Evolutionary conservation across 2,113 vertebrate genomes (phyloP).

Genomic region (Rhizomys pruinosus): DNA sequence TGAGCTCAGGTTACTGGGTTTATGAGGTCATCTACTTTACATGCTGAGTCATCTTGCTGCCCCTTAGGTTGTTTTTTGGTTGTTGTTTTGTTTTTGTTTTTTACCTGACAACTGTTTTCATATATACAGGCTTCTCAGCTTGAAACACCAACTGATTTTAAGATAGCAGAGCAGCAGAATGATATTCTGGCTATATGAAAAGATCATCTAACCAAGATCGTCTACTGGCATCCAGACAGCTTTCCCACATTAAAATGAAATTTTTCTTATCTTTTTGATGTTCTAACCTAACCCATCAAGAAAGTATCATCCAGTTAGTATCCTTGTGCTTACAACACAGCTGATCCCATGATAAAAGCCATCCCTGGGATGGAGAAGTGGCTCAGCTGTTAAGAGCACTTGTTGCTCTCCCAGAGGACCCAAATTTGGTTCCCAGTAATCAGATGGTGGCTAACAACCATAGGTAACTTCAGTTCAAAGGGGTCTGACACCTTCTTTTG

Average conservation of each 20-base stretch:
- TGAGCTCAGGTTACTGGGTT: not conserved
- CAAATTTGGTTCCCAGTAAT: no score
- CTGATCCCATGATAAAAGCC: not conserved
- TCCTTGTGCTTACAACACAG: not conserved
- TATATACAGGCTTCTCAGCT: not conserved
- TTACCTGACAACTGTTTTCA: not conserved
- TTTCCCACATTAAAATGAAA: conserved; percentile 29
- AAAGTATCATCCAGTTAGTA: not conserved
- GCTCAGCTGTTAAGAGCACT: no score
- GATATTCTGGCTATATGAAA: not conserved
- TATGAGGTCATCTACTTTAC: not conserved
- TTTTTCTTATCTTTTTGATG: not conserved
- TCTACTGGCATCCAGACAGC: not conserved
- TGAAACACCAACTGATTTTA: not conserved
- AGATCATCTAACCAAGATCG: not conserved
- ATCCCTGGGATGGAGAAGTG: not conserved
- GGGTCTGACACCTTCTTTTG: no score
- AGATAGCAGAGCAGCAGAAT: not conserved
- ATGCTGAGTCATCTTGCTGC: not conserved
- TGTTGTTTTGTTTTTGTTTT: not conserved
- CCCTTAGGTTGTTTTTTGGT: not conserved
- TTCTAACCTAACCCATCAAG: conserved; percentile 4
- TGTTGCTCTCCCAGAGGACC: no score
- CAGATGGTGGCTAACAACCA: no score
- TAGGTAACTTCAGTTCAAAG: no score